Base-by-base conservation (phyloP, 2,888 invertebrate genomes). In the Drosophila birchii region DNA sequence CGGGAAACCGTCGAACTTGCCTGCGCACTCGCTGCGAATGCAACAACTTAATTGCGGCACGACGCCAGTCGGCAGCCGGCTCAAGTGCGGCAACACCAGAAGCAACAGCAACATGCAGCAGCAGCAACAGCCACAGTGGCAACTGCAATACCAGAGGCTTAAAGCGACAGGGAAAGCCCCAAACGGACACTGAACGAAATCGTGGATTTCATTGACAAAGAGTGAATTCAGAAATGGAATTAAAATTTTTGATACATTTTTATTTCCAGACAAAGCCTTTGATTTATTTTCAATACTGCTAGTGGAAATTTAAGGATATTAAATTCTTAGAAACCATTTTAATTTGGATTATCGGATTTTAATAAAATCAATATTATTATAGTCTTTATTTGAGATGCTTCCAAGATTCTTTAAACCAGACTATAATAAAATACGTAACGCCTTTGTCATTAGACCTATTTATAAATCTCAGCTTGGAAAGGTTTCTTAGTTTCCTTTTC, bases 41-140 rank as follows among this genome's bases (percentile, higher is more conserved):
- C 86, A 86, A 84, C 85, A 86, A 81, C 81, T 87, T 87, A 87
- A 86, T 85, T 86, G 87, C 75, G 72, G 79, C 75, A 74, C 49
- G 75, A 36, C 34, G 51, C 51, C 51, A 51, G 51, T 23, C 51
- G 34, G 51, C 34, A 51, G 74, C 78, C 76, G 76, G 58, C 76
- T 78, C 69, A 78, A 76, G 68, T 78, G 70, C 60, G 63, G 39
- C 32, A 32, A 36, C 26, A 26, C 49, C 34, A 23, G 20, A 9
- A 60, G 32, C n/a, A 54, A 41, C 54, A 32, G 53, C 41, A 51
- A n/a, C 39, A 60, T 18, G 18, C n/a, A 34, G 18, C 14, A 18
- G 5, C 18, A 39, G n/a, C 43, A 44, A 23, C 53, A 60, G 34
- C 61, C 14, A 36, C 12, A 26, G 34, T 36, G 59, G 51, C 34